Conservation (phyloP, 2,797 vertebrate genomes). For the Neosalanx taihuensis region DNA sequence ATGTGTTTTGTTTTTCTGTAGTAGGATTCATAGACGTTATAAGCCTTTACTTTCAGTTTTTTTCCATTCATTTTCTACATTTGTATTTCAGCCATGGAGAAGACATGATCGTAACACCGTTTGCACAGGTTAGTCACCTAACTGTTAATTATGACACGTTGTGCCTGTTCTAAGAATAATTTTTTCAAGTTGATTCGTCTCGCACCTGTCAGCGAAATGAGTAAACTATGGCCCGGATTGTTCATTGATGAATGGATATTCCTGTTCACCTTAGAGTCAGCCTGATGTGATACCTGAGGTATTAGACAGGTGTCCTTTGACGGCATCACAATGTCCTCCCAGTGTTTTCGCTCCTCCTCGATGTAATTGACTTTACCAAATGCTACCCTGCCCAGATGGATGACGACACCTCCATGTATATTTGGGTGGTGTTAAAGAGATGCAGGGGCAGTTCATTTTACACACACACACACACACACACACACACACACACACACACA, state of each 20-base stretch:
- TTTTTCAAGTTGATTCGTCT: not conserved
- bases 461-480: not conserved
- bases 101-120: conserved; percentile 97
- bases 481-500: too few relatives aligned
- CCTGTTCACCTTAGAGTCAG: not conserved
- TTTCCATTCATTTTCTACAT: not conserved
- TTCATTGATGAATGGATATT: too few relatives aligned
- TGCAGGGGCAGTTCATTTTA: not conserved
- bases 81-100: conserved; percentile 82
- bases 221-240: not conserved
- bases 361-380: not conserved
- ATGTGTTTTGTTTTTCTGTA: too few relatives aligned
- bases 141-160: not conserved
- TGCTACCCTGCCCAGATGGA: not conserved
- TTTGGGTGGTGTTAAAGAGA: not conserved
- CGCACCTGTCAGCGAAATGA: not conserved
- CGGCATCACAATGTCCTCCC: too few relatives aligned
- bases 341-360: too few relatives aligned
- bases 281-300: too few relatives aligned
- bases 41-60: too few relatives aligned
- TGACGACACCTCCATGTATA: not conserved
- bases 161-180: not conserved
- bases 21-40: too few relatives aligned
- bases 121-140: conserved; percentile 83
- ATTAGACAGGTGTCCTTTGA: too few relatives aligned